Base-by-base conservation (phyloP, 2,797 vertebrate genomes). In the Xyrichtys novacula region DNA sequence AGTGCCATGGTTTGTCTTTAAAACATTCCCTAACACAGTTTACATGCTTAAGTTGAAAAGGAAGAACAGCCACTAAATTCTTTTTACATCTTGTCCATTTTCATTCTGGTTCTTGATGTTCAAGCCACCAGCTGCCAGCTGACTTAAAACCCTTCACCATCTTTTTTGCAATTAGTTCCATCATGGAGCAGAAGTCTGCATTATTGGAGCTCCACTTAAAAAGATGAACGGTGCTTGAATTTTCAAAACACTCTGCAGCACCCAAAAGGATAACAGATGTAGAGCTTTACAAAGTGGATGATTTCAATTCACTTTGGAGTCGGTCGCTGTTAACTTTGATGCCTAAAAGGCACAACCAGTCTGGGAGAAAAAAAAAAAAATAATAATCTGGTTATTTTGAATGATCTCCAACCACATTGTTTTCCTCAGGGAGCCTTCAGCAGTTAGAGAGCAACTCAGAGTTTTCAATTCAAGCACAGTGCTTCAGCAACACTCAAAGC, bases 281-380 rank as follows among this genome's bases (percentile, higher is more conserved):
- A 22, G 31, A 57, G 32, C 29, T 25, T 79, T 47, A 70, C 42
- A 77, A 71, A 74, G n/a, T 52, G 23, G 29, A 47, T 71, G 44
- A 65, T 66, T 68, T 67, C 25, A 50, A 39, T 76, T 63, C 46
- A 66, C 48, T 78, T 69, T 73, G 32, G 32, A 55, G 57, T 56
- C 14, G 5, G 8, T 55, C 44, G 64, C 50, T 71, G 26, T 76
- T 65, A 79, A 43, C 38, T 56, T 58, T 54, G 6, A 19, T 64
- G 49, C 72, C 49, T 52, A 40, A 77, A 58, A 59, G 19, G 38
- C 9, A 12, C 29, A 66, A 55, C 36, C 49, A 52, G 26, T 47
- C 50, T 46, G 17, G 19, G 16, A 48, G n/a, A 7, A 23, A 12
- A 14, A 25, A 46, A 14, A 46, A 46, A 25, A 6, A 55, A 59